Evolutionary conservation across 1,140 invertebrate species (phyloP), one percentile per base, ranked within the genome.

Genomic region (Tribolium castaneum): DNA sequence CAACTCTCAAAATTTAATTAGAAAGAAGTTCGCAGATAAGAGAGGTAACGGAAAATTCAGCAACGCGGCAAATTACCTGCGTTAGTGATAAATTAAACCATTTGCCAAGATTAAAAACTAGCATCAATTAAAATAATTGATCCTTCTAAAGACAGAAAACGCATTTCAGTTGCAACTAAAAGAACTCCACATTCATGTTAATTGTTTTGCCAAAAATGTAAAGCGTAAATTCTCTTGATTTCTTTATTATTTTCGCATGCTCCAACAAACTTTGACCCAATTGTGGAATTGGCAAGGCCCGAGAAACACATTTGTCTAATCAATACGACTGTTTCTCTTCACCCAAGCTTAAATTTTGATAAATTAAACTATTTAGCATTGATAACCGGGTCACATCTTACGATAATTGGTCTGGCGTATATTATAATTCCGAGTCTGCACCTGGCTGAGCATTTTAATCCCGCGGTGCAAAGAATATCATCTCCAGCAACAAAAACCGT

Each of bases 1-100:
- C 45, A 22, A n/a, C 59, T 35, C 59, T 66, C 59, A 66, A 66
- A 66, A 66, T 66, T 66, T 66, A 66, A 66, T 66, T 66, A 66
- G 25, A 66, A 66, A 66, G 59, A 66, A 66, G 59, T 66, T 30
- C 13, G 59, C 22, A 14, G 30, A 66, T 66, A 14, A 35, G 34
- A 66, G 25, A 66, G 25, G 30, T 34, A 66, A 1, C 12, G 59
- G 59, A 66, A 35, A 66, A 66, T 66, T 34, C 34, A 66, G 45
- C 30, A 39, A 66, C 25, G n/a, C 14, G 12, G 19, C 30, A 12
- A 66, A 66, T 66, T 66, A 66, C 22, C 59, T 35, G 39, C 9
- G 10, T 34, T 35, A 14, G 4, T 66, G 30, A 66, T 66, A 66
- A 66, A 66, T 39, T 66, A 66, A n/a, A 35, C 30, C 59, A 39